Base-by-base conservation (phyloP, 2,888 invertebrate genomes). In the Anarsia innoxiella region DNA sequence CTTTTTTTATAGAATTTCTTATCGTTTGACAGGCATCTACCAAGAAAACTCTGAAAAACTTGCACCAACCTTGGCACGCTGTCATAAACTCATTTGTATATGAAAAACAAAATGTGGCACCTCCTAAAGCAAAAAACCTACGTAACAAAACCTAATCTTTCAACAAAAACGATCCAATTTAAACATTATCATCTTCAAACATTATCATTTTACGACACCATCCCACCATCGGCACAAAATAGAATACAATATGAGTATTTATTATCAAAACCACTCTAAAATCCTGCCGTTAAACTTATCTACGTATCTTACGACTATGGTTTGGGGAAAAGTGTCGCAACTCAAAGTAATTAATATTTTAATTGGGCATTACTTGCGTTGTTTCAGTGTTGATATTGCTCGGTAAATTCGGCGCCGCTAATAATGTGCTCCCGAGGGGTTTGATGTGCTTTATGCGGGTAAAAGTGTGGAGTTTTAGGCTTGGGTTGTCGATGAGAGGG, bases 331-430 rank as follows among this genome's bases (percentile, higher is more conserved):
- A 33, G 33, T 33, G 72, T 72, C 74, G 68, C 72, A 75, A 72
- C 75, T 74, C 71, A 70, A 65, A 71, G 80, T 79, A 84, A 82
- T 84, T 84, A 84, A 80, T 80, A 82, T 82, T 83, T 84, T 82
- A 82, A 84, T 82, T 82, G 80, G 79, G 76, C 76, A 77, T 79
- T 80, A 77, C 67, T 69, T 71, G 76, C 78, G 76, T 73, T 77
- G 76, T 75, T 74, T 76, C 75, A 71, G 61, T 65, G 73, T 73
- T 76, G 77, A 80, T 79, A 77, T 75, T 69, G 76, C 77, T 63
- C 77, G 72, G 78, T 79, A 79, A 78, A 78, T 78, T 77, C 70
- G 56, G 63, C 56, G 67, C 51, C 62, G 68, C 71, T 75, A 78
- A 78, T 78, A 75, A 69, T 70, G 67, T 63, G 58, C 56, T 56